Percentiles rank a stretch among this genome's conserved stretches.
Evolutionary conservation across 2,113 vertebrate species (phyloP).

Genomic region (Sceloporus undulatus): DNA sequence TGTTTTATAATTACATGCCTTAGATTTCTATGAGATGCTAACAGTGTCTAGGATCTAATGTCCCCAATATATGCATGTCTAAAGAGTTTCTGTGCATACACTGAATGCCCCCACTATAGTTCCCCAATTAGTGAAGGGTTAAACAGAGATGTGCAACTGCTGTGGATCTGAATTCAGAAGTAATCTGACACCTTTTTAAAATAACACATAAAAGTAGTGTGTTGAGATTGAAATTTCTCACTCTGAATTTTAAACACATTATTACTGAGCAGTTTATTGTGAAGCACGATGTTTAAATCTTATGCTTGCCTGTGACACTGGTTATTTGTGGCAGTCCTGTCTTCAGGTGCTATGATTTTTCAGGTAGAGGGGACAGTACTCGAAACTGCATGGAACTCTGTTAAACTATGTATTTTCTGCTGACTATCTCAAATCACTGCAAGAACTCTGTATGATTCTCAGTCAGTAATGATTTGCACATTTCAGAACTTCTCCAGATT

Average conservation of each 20-base stretch:
- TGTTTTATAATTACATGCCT: too few relatives aligned
- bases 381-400: background rate
- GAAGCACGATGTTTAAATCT: background rate
- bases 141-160: background rate
- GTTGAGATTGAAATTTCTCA: background rate
- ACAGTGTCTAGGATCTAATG: background rate
- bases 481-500: conserved; percentile 95
- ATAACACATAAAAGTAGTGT: background rate
- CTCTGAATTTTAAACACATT: background rate
- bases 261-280: background rate
- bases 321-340: background rate
- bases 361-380: background rate
- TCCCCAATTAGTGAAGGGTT: too few relatives aligned
- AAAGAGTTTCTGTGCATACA: too few relatives aligned
- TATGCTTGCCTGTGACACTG: background rate
- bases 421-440: background rate
- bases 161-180: too few relatives aligned
- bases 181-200: too few relatives aligned
- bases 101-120: too few relatives aligned
- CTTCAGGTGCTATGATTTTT: background rate
- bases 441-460: conserved; percentile 23
- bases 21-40: background rate
- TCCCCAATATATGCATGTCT: too few relatives aligned
- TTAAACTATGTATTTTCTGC: background rate
- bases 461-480: conserved; percentile 30